phyloP scores from a whole-genome alignment of 2,113 vertebrate genomes.

The Rhinolophus ferrumequinum region DNA sequence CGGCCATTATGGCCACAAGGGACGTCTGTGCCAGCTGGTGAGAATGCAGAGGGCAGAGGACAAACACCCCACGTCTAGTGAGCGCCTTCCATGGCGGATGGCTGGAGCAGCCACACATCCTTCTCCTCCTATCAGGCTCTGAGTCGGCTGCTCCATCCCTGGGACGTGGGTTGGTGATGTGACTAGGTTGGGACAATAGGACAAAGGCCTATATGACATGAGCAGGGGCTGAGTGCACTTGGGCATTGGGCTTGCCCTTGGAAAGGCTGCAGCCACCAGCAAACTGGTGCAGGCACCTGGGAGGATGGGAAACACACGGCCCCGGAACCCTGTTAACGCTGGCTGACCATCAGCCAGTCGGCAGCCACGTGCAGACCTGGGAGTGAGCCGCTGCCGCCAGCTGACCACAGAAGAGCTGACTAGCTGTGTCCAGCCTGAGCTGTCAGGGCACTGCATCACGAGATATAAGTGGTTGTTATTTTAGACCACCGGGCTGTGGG shows the following conservation, averaged over 20 bases:
- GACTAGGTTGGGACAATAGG: not conserved
- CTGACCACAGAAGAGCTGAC: not conserved
- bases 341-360: not conserved
- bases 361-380: fast-evolving
- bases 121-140: not conserved
- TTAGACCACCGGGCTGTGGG: not conserved
- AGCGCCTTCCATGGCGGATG: fast-evolving
- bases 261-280: fast-evolving
- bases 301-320: fast-evolving
- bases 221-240: too few relatives aligned
- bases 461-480: too few relatives aligned
- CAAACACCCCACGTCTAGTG: fast-evolving
- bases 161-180: not conserved
- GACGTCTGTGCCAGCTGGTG: fast-evolving
- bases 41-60: fast-evolving
- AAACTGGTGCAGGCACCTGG: fast-evolving
- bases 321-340: not conserved
- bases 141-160: too few relatives aligned
- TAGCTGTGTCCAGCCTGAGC: not conserved
- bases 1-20: not conserved
- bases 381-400: not conserved
- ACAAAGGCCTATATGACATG: fast-evolving
- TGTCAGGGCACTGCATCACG: too few relatives aligned
- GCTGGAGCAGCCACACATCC: not conserved
- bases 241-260: fast-evolving